Percentiles rank a stretch among this genome's conserved stretches.
Evolutionary conservation across 1,140 invertebrate genomes (phyloP).

Genomic region (Pseudomyrmex flavicornis): DNA sequence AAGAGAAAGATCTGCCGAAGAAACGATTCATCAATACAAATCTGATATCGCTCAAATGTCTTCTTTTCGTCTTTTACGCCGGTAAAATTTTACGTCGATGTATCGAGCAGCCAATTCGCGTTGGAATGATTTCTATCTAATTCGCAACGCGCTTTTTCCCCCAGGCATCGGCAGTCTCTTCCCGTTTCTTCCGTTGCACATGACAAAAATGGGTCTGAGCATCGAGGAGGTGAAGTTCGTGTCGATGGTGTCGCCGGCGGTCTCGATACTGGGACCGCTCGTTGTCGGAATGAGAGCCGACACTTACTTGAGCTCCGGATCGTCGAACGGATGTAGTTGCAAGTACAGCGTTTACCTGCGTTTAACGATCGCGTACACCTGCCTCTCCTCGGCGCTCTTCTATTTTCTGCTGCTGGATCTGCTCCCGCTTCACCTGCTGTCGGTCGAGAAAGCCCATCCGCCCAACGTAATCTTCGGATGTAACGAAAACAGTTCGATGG

Average conservation of each 20-base stretch:
- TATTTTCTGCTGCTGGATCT: constrained; percentile 90
- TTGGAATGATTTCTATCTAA: not conserved
- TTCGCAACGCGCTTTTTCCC: not conserved
- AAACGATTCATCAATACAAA: constrained; percentile 81
- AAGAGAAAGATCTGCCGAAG: constrained; percentile 60
- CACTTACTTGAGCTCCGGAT: constrained; percentile 78
- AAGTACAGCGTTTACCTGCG: constrained; percentile 83
- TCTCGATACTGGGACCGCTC: constrained; percentile 89
- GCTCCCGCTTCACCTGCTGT: constrained; percentile 85
- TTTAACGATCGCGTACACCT: constrained; percentile 88
- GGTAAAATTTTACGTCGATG: constrained; percentile 77
- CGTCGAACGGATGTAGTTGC: constrained; percentile 80
- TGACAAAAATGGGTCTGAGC: constrained; percentile 89
- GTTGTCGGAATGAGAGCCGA: constrained; percentile 90
- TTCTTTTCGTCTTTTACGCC: constrained; percentile 85
- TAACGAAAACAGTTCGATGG: too few relatives aligned
- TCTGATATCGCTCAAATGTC: constrained; percentile 85
- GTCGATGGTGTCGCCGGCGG: constrained; percentile 90
- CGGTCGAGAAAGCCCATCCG: constrained; percentile 76
- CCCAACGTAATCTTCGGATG: too few relatives aligned
- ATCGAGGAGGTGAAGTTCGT: constrained; percentile 89
- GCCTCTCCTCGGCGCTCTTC: constrained; percentile 88
- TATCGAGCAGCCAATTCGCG: not conserved
- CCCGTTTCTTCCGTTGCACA: constrained; percentile 91
- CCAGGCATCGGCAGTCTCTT: constrained; percentile 91